These are phyloP conservation scores for Microtus pennsylvanicus DNA, from an alignment of 2,113 vertebrate species.

Conservation along the genomic window DNA sequence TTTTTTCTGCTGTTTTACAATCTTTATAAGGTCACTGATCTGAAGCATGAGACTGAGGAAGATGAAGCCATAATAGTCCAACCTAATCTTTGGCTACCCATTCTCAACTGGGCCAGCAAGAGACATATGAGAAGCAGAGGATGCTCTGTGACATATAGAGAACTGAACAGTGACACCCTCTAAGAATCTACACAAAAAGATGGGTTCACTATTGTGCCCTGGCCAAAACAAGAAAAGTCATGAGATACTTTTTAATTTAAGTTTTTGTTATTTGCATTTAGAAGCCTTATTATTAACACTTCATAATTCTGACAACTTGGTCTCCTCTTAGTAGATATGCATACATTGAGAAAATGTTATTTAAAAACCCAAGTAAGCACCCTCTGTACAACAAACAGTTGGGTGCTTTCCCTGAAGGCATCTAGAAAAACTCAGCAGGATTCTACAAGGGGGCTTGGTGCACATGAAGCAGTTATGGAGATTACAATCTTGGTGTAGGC, in stretches of 20 bases:
- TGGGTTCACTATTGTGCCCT: conserved; percentile 41
- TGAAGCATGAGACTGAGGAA: conserved; percentile 57
- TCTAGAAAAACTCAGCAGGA: conserved; percentile 91
- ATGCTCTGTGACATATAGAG: conserved; percentile 21
- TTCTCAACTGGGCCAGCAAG: conserved; percentile 15
- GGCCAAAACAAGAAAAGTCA: conserved; percentile 64
- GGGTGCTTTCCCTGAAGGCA: conserved; percentile 75
- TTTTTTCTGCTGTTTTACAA: conserved; percentile 55
- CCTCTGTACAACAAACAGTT: neutral
- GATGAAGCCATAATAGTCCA: conserved; percentile 12
- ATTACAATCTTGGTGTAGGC: conserved; percentile 90
- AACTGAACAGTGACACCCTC: conserved; percentile 37
- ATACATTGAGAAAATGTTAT: neutral
- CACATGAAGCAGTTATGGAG: conserved; percentile 94
- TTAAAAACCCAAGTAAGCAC: conserved; percentile 17
- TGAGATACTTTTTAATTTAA: conserved; percentile 9
- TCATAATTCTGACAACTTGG: conserved; percentile 47
- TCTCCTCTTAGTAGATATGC: conserved; percentile 53
- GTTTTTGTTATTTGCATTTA: conserved; percentile 36
- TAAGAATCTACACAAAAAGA: conserved; percentile 28
- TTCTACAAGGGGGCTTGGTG: conserved; percentile 94
- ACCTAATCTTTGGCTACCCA: neutral
- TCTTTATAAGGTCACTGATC: conserved; percentile 41
- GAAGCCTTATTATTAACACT: conserved; percentile 60
- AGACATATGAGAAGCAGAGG: neutral